Conservation (phyloP, 1,140 invertebrate species). For the Zaprionus ghesquierei region DNA sequence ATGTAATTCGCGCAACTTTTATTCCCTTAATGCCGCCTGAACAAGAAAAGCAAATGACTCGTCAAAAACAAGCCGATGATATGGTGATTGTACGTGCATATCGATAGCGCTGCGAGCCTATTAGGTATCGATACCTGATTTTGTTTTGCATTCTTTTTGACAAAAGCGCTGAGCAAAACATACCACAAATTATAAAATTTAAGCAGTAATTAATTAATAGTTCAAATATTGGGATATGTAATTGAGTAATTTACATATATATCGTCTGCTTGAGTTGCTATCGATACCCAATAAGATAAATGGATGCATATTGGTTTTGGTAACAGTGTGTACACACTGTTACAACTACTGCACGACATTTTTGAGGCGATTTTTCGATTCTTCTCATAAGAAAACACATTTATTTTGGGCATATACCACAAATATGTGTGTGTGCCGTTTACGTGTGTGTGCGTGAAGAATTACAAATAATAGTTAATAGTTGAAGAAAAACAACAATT, state of each 20-base stretch:
- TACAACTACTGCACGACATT: slow-evolving; percentile 34
- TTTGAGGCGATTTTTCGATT: slow-evolving; percentile 54
- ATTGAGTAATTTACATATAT: not conserved
- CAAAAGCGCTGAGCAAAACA: not conserved
- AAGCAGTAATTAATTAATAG: not conserved
- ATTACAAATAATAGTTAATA: slow-evolving; percentile 43
- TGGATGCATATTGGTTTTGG: not conserved
- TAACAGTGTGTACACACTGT: slow-evolving; percentile 53
- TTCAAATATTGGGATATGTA: not conserved
- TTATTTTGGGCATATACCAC: slow-evolving; percentile 47
- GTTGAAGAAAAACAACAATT: slow-evolving; percentile 13
- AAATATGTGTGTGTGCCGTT: slow-evolving; percentile 49
- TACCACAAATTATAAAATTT: not conserved
- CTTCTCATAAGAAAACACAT: slow-evolving; percentile 72
- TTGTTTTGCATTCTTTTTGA: not conserved
- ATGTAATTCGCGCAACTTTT: slow-evolving; percentile 20
- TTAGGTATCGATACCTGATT: not conserved
- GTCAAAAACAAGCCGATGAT: slow-evolving; percentile 67
- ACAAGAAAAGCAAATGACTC: slow-evolving; percentile 62
- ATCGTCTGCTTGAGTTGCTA: not conserved
- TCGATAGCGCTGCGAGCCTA: not conserved
- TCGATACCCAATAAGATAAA: slow-evolving; percentile 39
- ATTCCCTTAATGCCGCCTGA: slow-evolving; percentile 40
- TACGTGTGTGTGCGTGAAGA: slow-evolving; percentile 50
- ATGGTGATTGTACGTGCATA: not conserved